Percentiles rank a stretch among this genome's conserved stretches.
These are phyloP conservation scores for Oligia latruncula DNA, from an alignment of 2,888 invertebrate genomes.

Conservation along the genomic window DNA sequence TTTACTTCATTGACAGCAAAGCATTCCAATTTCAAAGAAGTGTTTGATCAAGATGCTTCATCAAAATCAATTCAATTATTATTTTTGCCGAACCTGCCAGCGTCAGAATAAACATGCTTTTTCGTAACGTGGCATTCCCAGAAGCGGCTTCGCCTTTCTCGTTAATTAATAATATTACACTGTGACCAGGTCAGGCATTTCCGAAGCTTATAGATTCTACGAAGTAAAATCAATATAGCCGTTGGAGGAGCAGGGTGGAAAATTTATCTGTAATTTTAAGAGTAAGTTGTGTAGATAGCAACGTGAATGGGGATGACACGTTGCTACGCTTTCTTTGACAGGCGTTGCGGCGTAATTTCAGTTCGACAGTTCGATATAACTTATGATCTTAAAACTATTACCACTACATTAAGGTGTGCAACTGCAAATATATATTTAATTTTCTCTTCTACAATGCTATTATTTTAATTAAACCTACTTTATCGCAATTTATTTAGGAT, in stretches of 20 bases:
- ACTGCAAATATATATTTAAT: neutral
- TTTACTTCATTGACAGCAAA: neutral
- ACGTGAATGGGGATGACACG: constrained; percentile 3
- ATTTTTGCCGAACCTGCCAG: neutral
- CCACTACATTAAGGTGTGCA: neutral
- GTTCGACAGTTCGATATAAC: neutral
- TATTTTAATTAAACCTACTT: neutral
- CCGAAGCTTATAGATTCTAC: constrained; percentile 20
- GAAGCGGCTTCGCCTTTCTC: constrained; percentile 6
- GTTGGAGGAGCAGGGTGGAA: constrained; percentile 6
- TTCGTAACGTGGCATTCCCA: neutral
- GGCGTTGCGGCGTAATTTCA: constrained; percentile 25
- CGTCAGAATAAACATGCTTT: constrained; percentile 12
- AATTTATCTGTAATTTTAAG: constrained; percentile 7
- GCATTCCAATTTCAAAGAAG: neutral
- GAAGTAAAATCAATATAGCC: constrained; percentile 43
- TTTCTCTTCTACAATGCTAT: neutral
- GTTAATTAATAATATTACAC: constrained; percentile 24
- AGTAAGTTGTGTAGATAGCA: constrained; percentile 36
- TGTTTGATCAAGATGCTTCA: constrained; percentile 3
- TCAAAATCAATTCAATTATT: constrained; percentile 23
- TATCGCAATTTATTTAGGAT: neutral
- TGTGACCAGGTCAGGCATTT: constrained; percentile 5
- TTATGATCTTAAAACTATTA: neutral
- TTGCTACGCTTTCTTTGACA: constrained; percentile 32